phyloP scores from a whole-genome alignment of 2,113 vertebrate species.

The Nycticryphes semicollaris region DNA sequence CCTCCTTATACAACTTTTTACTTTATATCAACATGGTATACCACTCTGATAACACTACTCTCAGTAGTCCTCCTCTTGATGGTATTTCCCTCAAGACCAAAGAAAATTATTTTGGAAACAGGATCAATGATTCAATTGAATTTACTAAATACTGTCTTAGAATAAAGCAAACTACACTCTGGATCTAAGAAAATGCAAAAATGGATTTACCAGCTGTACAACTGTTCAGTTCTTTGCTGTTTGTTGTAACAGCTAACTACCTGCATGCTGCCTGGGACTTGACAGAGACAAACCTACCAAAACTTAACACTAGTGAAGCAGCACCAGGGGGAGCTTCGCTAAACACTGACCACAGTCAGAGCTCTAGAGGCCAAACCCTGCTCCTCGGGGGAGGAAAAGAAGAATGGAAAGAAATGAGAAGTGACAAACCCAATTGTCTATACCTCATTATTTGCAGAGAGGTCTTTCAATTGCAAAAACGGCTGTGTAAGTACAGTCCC shows the following conservation, averaged over 20 bases:
- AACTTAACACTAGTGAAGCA: background rate
- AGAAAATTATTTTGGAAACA: conserved; percentile 22
- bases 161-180: background rate
- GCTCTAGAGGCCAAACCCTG: background rate
- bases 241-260: background rate
- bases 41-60: background rate
- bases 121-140: conserved; percentile 23
- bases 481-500: background rate
- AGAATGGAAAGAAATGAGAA: background rate
- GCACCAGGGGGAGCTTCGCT: background rate
- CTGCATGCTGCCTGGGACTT: background rate
- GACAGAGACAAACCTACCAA: background rate
- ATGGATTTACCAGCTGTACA: background rate
- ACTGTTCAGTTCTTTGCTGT: background rate
- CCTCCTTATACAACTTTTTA: background rate
- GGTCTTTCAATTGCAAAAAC: background rate
- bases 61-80: background rate
- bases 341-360: background rate
- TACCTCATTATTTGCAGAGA: background rate
- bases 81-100: background rate
- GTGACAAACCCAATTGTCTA: background rate
- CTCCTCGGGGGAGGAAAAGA: background rate
- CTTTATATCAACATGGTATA: background rate
- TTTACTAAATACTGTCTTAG: background rate
- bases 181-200: background rate